Evolutionary conservation across 53 echinoderm and acorn worm genomes (phyloP).

Genomic region (Antedon mediterranea): DNA sequence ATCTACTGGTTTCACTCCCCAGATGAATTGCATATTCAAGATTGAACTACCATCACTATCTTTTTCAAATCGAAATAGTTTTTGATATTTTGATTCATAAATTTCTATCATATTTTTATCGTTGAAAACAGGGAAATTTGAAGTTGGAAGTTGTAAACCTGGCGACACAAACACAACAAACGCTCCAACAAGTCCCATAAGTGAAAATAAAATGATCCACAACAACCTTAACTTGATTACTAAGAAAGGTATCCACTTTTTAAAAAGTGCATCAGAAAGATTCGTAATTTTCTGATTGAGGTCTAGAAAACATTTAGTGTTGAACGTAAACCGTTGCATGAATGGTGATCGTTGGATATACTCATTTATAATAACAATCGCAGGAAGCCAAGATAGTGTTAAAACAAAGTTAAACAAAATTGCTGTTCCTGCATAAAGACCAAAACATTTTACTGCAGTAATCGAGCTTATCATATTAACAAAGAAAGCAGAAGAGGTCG

Average conservation of each 20-base stretch:
- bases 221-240: slow-evolving; percentile 50
- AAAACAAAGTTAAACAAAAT: slow-evolving; percentile 60
- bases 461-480: slow-evolving; percentile 51
- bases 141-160: slow-evolving; percentile 35
- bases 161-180: slow-evolving; percentile 48
- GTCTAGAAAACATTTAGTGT: not conserved
- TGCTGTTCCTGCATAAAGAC: slow-evolving; percentile 64
- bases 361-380: slow-evolving; percentile 52
- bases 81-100: slow-evolving; percentile 35
- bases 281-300: not conserved
- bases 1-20: slow-evolving; percentile 46
- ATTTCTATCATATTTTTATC: slow-evolving; percentile 42
- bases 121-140: slow-evolving; percentile 65
- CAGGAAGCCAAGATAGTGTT: slow-evolving; percentile 78
- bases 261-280: slow-evolving; percentile 12
- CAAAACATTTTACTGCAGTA: slow-evolving; percentile 74
- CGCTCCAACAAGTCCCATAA: slow-evolving; percentile 40
- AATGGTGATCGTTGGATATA: not conserved
- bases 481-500: slow-evolving; percentile 61
- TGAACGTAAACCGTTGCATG: not conserved
- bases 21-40: slow-evolving; percentile 9
- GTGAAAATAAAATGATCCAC: slow-evolving; percentile 38
- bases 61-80: slow-evolving; percentile 34
- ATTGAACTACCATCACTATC: slow-evolving; percentile 28
- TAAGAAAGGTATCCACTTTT: slow-evolving; percentile 26